phyloP scores from a whole-genome alignment of 2,888 invertebrate species.

The Amphiduros pacificus region DNA sequence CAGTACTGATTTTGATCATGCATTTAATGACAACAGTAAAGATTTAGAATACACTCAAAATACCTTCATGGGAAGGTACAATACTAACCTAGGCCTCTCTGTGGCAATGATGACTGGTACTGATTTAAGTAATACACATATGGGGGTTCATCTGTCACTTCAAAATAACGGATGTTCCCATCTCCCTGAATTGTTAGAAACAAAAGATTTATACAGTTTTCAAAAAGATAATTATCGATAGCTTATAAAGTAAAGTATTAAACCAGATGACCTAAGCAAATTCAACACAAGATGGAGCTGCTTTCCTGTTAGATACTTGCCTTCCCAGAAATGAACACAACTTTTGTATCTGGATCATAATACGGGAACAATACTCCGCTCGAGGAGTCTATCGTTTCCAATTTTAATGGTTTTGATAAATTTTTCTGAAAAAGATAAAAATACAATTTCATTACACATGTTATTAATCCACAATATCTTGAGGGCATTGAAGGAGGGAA shows the following conservation, averaged over 20 bases:
- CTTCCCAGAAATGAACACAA: conserved; percentile 94
- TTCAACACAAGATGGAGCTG: not conserved
- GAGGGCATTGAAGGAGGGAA: too few species aligned
- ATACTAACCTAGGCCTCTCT: conserved; percentile 71
- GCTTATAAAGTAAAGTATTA: too few species aligned
- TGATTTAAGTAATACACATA: conserved; percentile 96
- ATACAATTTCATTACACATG: too few species aligned
- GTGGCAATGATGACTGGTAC: conserved; percentile 96
- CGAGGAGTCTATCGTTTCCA: conserved; percentile 65
- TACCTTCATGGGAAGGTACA: too few species aligned
- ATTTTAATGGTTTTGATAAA: conserved; percentile 48
- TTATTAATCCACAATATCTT: too few species aligned
- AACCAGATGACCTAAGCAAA: too few species aligned
- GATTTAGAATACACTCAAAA: too few species aligned
- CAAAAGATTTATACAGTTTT: not conserved
- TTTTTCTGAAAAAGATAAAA: conserved; percentile 49
- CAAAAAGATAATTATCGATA: too few species aligned
- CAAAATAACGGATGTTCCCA: conserved; percentile 94
- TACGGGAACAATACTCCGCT: conserved; percentile 97
- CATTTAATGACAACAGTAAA: too few species aligned
- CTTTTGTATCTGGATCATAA: conserved; percentile 93
- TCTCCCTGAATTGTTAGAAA: conserved; percentile 70
- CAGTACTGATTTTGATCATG: too few species aligned
- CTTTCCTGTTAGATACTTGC: conserved; percentile 36
- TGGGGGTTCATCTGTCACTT: conserved; percentile 88